Base-by-base conservation (phyloP, 2,888 invertebrate genomes). In the Malthinus flaveolus region DNA sequence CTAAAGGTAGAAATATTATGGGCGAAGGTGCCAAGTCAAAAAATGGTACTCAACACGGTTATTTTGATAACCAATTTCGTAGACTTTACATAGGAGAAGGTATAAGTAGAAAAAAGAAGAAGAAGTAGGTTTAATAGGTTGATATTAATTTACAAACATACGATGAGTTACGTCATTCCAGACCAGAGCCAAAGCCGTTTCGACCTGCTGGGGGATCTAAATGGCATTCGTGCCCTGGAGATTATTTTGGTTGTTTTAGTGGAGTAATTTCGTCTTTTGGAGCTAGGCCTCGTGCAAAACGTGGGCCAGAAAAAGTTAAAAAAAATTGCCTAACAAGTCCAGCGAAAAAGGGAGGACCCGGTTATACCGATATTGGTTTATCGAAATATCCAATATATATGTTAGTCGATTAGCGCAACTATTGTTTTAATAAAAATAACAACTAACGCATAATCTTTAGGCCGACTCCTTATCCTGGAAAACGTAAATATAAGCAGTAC, bases 231-330 rank as follows among this genome's bases (percentile, higher is more conserved):
- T 77, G 80, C 7, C 81, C 83, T 1, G 84, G 83, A 10, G 84
- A 84, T 67, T 80, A 79, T 69, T 79, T 78, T 61, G 84, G 84
- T 9, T 82, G 82, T 68, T 84, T 74, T 70, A 71, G 66, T 64
- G 74, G 71, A 50, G 74, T 58, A 58, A 72, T 69, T 31, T 76
- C 68, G 66, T 75, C 72, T 61, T 79, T 68, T 56, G 69, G 74
- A 35, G 64, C 61, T 6, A 65, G 63, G 39, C 66, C 54, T 64
- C 61, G 54, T 32, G 63, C 12, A 61, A 35, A 63, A 53, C 45
- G 64, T 55, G 53, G 56, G 33, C 58, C 50, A 11, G 36, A 36
- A 45, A 62, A 58, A 42, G 50, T 66, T 67, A 51, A 64, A 13
- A 63, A 65, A 0, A 76, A 75, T 63, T 70, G 76, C 9, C 11